phyloP scores from a whole-genome alignment of 1,140 invertebrate genomes.

The Drosophila nebulosa region DNA sequence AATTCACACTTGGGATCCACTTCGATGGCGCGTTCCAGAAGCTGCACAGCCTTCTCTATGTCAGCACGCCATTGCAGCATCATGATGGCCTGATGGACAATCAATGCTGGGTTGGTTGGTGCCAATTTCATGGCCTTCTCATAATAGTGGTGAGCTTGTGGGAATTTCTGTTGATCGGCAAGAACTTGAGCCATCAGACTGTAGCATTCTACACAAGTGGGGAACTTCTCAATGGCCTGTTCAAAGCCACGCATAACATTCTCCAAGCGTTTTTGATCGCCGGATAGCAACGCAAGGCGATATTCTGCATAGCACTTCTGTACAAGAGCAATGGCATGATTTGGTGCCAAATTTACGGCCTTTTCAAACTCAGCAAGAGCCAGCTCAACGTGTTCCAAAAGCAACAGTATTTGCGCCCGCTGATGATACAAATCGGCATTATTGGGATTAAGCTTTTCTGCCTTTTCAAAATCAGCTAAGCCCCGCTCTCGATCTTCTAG shows the following conservation, averaged over 20 bases:
- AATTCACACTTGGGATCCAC: conserved; percentile 96
- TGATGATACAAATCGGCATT: conserved; percentile 93
- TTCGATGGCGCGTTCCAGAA: conserved; percentile 91
- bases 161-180: conserved; percentile 90
- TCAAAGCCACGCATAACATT: conserved; percentile 87
- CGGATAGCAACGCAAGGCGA: conserved; percentile 83
- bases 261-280: conserved; percentile 84
- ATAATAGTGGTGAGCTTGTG: conserved; percentile 91
- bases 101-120: conserved; percentile 91
- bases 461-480: conserved; percentile 89
- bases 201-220: conserved; percentile 91
- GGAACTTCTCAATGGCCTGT: conserved; percentile 88
- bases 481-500: conserved; percentile 87
- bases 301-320: conserved; percentile 95
- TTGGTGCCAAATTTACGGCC: conserved; percentile 90
- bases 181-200: conserved; percentile 92
- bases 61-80: conserved; percentile 91
- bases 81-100: conserved; percentile 93
- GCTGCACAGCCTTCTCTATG: conserved; percentile 88
- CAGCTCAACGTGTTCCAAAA: conserved; percentile 90
- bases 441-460: conserved; percentile 88
- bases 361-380: conserved; percentile 92
- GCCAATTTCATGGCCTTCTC: conserved; percentile 90
- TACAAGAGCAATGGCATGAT: conserved; percentile 91
- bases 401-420: conserved; percentile 88